Percentiles rank a stretch among this genome's conserved stretches.
Conservation (phyloP, 2,797 vertebrate species). For the Neosalanx taihuensis region DNA sequence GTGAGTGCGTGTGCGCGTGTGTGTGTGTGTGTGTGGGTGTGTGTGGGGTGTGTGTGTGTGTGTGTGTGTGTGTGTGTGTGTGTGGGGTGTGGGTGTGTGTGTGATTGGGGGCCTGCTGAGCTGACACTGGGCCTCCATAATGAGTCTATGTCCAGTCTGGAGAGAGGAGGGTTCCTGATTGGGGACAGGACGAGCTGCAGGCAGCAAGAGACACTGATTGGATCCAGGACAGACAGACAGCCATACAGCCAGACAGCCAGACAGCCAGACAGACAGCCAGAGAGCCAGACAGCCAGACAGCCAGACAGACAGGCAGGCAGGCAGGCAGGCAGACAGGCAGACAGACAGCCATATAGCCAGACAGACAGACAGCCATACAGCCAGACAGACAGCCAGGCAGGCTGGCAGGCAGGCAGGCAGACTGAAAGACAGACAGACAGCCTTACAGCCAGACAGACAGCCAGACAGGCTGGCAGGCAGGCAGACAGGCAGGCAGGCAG, state of each 20-base stretch:
- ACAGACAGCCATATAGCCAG: too few relatives aligned
- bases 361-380: too few relatives aligned
- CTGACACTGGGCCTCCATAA: constrained; percentile 30
- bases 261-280: constrained; percentile 42
- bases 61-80: background rate
- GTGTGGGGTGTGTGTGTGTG: background rate
- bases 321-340: background rate
- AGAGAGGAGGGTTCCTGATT: constrained; percentile 45
- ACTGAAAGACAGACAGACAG: too few relatives aligned
- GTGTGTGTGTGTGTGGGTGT: background rate
- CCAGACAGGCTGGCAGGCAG: too few relatives aligned
- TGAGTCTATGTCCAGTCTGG: constrained; percentile 38
- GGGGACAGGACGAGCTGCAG: constrained; percentile 22
- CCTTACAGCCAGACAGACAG: too few relatives aligned
- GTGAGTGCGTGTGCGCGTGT: constrained; percentile 1
- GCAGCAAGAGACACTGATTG: constrained; percentile 47
- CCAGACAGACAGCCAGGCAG: too few relatives aligned
- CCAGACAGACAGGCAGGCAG: background rate
- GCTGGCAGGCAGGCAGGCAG: too few relatives aligned
- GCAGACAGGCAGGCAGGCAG: background rate
- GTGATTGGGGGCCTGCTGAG: constrained; percentile 46
- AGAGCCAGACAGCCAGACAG: constrained; percentile 1
- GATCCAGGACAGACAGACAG: constrained; percentile 45
- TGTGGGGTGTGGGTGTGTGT: constrained; percentile 24
- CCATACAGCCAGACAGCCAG: constrained; percentile 51